Conservation (phyloP, 2,888 invertebrate genomes). For the Pristionchus maxplancki region DNA sequence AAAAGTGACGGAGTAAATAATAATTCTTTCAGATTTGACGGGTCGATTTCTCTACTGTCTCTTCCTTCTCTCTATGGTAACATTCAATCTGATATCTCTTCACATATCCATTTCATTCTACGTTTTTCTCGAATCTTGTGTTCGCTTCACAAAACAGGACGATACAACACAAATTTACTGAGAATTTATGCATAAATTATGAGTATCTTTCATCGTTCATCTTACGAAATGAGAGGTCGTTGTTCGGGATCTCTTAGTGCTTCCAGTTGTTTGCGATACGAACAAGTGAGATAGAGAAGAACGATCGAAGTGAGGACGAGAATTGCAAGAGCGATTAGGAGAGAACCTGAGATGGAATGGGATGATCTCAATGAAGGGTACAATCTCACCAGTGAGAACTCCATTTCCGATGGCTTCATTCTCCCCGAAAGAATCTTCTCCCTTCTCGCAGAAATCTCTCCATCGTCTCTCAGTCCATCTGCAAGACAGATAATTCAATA, state of each 20-base stretch:
- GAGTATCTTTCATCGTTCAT: not conserved
- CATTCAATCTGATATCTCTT: slow-evolving; percentile 47
- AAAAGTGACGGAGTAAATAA: not conserved
- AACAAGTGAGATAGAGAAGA: slow-evolving; percentile 49
- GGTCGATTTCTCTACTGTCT: slow-evolving; percentile 37
- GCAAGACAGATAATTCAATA: not conserved
- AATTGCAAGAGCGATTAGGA: slow-evolving; percentile 42
- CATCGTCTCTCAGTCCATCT: slow-evolving; percentile 44
- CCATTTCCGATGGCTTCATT: slow-evolving; percentile 6
- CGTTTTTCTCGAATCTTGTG: slow-evolving; percentile 43
- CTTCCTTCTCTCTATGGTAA: slow-evolving; percentile 47
- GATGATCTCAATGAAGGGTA: not conserved
- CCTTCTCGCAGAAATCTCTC: slow-evolving; percentile 47
- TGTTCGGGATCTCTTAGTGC: slow-evolving; percentile 30
- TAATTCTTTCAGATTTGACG: not conserved
- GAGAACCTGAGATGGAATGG: slow-evolving; percentile 46
- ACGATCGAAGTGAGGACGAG: slow-evolving; percentile 50
- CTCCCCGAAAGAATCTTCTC: not conserved
- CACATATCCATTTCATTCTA: slow-evolving; percentile 38
- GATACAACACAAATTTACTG: slow-evolving; percentile 47
- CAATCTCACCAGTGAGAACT: slow-evolving; percentile 29
- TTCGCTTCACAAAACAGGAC: not conserved
- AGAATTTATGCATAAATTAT: slow-evolving; percentile 27
- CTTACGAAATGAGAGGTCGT: slow-evolving; percentile 39
- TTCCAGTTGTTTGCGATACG: slow-evolving; percentile 31